Conservation (phyloP, 1,140 invertebrate species). For the Leptinotarsa defecta region DNA sequence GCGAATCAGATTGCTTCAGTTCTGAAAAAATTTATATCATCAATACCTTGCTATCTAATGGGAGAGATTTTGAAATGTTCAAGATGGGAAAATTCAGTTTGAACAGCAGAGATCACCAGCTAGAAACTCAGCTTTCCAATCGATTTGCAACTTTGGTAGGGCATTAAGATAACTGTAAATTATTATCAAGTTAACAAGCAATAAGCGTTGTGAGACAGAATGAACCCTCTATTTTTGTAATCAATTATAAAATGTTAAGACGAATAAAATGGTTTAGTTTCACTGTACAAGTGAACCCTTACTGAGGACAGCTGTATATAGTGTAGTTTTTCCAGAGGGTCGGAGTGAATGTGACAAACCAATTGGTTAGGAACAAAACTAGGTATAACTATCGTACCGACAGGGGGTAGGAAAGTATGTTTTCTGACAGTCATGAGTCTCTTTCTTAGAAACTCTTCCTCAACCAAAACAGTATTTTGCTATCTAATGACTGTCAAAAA, state of each 20-base stretch:
- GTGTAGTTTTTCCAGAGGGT: conserved; percentile 48
- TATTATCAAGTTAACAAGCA: conserved; percentile 54
- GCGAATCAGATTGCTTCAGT: too few species aligned
- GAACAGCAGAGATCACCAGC: too few species aligned
- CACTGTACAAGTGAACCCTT: conserved; percentile 41
- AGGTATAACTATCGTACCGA: background rate
- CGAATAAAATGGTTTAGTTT: conserved; percentile 46
- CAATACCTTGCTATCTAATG: too few species aligned
- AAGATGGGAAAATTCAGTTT: too few species aligned
- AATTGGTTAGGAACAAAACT: conserved; percentile 1
- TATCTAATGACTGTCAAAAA: conserved; percentile 6
- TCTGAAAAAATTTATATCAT: too few species aligned
- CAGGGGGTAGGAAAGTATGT: conserved; percentile 1
- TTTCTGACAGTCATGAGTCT: background rate
- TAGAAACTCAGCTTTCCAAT: background rate
- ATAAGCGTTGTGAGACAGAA: conserved; percentile 55
- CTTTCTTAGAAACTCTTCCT: background rate
- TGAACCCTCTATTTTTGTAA: conserved; percentile 59
- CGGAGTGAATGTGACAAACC: conserved; percentile 43
- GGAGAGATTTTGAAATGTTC: too few species aligned
- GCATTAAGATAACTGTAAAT: conserved; percentile 43
- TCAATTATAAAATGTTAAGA: conserved; percentile 52
- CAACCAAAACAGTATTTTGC: background rate
- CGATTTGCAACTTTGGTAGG: conserved; percentile 21
- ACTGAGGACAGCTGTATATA: conserved; percentile 37